Conservation (phyloP, 1,140 invertebrate species). For the Brachionus rotundiformis region DNA sequence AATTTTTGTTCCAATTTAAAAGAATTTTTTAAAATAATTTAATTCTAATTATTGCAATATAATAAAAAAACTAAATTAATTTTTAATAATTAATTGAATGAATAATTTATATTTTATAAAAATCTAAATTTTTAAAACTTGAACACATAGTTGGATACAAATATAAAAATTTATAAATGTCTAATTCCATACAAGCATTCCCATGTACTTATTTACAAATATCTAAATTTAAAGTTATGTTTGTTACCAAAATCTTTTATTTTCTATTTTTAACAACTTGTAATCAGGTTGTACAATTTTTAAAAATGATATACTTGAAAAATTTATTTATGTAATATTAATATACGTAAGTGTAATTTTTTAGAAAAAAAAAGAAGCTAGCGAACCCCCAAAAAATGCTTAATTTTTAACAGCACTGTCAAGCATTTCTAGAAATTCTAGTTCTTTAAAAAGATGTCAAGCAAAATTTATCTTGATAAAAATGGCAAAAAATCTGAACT, state of each 20-base stretch:
- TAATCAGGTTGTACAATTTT: constrained; percentile 2
- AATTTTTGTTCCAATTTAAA: too few species aligned
- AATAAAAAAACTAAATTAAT: too few species aligned
- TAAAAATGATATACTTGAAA: constrained; percentile 1
- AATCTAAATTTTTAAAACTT: background rate
- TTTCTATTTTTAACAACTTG: background rate
- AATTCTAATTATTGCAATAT: background rate
- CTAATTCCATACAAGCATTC: background rate
- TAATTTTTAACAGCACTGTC: background rate
- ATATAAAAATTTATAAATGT: background rate
- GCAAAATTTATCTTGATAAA: background rate
- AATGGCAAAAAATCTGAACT: constrained; percentile 24
- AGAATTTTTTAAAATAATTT: background rate
- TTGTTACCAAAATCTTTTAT: background rate
- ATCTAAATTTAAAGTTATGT: constrained; percentile 12
- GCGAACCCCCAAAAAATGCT: background rate
- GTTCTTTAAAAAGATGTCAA: constrained; percentile 19
- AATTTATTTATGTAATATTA: background rate
- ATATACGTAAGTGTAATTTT: background rate
- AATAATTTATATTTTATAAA: background rate
- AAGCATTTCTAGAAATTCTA: background rate
- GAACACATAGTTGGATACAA: background rate
- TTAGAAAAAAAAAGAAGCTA: background rate
- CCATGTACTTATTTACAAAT: background rate
- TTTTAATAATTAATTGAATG: too few species aligned